Evolutionary conservation across 2,113 vertebrate genomes (phyloP).

Genomic region (Struthidea cinerea): DNA sequence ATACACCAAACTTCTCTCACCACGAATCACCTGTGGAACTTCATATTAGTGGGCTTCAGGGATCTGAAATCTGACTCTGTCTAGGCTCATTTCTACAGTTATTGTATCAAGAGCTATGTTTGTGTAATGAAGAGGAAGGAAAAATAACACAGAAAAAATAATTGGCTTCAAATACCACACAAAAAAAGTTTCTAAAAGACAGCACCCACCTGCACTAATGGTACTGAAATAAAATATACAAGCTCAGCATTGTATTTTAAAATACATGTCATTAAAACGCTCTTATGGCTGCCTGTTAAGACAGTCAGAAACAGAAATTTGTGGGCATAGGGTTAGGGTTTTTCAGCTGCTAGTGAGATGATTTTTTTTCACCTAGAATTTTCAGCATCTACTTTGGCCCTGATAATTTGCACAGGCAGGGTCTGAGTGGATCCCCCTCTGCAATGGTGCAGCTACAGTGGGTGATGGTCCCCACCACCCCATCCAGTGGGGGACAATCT

Average conservation of each 20-base stretch:
- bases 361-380: neutral
- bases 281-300: neutral
- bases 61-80: neutral
- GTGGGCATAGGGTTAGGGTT: neutral
- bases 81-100: neutral
- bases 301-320: neutral
- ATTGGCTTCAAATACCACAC: neutral
- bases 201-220: neutral
- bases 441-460: rapidly evolving
- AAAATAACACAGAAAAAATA: neutral
- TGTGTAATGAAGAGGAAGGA: neutral
- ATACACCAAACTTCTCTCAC: neutral
- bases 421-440: rapidly evolving
- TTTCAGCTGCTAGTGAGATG: neutral
- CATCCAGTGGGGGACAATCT: neutral
- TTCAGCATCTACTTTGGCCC: neutral
- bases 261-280: neutral
- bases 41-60: neutral
- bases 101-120: neutral
- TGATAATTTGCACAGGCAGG: neutral
- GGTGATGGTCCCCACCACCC: rapidly evolving
- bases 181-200: neutral
- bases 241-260: neutral
- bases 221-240: neutral
- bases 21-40: neutral